Evolutionary conservation across 2,797 vertebrate genomes (phyloP).

Genomic region (Cichlasoma orientale): DNA sequence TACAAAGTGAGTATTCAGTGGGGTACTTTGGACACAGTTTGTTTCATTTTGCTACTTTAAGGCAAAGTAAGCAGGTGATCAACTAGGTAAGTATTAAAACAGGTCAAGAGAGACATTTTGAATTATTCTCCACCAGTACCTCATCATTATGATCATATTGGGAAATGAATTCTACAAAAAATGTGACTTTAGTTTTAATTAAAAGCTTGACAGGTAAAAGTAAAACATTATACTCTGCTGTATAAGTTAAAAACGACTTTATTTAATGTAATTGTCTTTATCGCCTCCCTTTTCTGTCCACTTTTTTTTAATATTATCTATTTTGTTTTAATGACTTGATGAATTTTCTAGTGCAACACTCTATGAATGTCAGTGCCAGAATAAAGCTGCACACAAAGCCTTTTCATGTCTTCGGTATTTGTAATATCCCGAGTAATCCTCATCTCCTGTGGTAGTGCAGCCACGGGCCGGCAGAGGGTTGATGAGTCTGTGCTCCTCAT

Average conservation of each 20-base stretch:
- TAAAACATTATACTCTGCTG: background rate
- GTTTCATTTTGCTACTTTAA: background rate
- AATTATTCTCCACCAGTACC: background rate
- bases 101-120: background rate
- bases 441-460: background rate
- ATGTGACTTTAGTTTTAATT: too few species aligned
- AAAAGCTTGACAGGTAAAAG: background rate
- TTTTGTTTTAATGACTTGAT: background rate
- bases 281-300: background rate
- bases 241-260: background rate
- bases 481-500: background rate
- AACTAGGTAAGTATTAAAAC: background rate
- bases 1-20: background rate
- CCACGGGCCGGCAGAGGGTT: constrained; percentile 32
- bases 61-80: background rate
- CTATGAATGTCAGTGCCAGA: background rate
- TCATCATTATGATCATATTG: background rate
- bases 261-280: background rate
- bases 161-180: background rate
- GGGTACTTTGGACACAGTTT: background rate
- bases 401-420: background rate
- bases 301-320: background rate
- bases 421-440: background rate
- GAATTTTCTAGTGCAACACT: too few species aligned
- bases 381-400: too few species aligned